A percentile compares a stretch with the other conserved stretches of the same genome.
These are phyloP conservation scores for Oreochromis mossambicus DNA, from an alignment of 2,797 vertebrate genomes.

Conservation along the genomic window DNA sequence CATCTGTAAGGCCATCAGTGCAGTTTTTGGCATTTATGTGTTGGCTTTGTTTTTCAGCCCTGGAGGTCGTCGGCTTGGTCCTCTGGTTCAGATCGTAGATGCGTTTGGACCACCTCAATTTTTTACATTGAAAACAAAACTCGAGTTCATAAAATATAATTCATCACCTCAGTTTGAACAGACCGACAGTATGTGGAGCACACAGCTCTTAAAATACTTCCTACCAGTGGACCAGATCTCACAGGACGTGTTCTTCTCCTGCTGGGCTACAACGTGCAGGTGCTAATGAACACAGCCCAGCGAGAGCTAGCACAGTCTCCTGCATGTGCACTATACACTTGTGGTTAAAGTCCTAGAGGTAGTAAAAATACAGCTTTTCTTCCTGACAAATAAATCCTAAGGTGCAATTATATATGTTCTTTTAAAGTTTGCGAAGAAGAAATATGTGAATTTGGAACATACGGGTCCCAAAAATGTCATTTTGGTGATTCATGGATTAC, in stretches of 20 bases:
- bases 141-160: not conserved
- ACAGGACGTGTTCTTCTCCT: not conserved
- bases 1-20: not conserved
- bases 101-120: not conserved
- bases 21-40: not conserved
- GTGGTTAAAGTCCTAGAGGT: not conserved
- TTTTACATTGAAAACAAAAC: not conserved
- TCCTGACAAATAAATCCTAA: not conserved
- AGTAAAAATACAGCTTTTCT: not conserved
- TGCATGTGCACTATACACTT: not conserved
- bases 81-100: fast-evolving
- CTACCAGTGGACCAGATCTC: not conserved
- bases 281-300: not conserved
- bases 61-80: not conserved
- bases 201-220: not conserved
- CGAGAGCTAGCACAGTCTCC: not conserved
- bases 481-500: not conserved
- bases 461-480: not conserved
- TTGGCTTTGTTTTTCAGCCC: fast-evolving
- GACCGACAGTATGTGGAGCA: not conserved
- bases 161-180: not conserved
- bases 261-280: not conserved
- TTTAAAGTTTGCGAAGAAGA: not conserved
- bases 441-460: not conserved
- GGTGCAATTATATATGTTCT: not conserved